Percentiles rank a stretch among this genome's conserved stretches.
Evolutionary conservation across 2,888 invertebrate genomes (phyloP).

Genomic region (Acronicta leporina): DNA sequence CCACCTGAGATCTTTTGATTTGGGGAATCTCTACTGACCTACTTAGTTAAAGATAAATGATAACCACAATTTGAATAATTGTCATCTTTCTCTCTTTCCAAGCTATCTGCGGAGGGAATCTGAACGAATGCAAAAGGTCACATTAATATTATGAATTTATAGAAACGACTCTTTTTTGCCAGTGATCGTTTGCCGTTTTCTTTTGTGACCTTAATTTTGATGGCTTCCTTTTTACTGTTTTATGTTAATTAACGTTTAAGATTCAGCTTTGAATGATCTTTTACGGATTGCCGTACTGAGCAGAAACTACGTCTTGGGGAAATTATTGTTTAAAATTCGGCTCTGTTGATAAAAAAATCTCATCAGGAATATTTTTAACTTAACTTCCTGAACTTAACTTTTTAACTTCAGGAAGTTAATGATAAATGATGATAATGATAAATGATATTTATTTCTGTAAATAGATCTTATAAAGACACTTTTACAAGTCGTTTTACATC

Average conservation of each 20-base stretch:
- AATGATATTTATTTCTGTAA: too few species aligned
- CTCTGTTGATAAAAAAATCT: too few species aligned
- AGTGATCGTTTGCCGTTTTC: constrained; percentile 17
- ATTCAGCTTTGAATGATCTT: constrained; percentile 15
- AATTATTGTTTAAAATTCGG: too few species aligned
- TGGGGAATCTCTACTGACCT: background rate
- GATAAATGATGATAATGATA: too few species aligned
- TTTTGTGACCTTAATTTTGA: constrained; percentile 27
- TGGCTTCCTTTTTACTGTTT: constrained; percentile 34
- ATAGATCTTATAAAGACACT: too few species aligned
- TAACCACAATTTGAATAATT: constrained; percentile 19
- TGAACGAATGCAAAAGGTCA: constrained; percentile 13
- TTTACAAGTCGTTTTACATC: too few species aligned
- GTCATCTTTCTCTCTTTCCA: constrained; percentile 4
- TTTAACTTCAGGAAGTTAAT: too few species aligned
- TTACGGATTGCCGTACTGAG: constrained; percentile 3
- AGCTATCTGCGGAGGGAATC: background rate
- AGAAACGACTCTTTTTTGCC: constrained; percentile 7
- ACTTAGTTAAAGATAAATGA: constrained; percentile 14
- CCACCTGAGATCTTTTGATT: constrained; percentile 12
- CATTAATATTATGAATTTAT: constrained; percentile 35
- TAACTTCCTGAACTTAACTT: too few species aligned
- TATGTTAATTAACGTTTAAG: constrained; percentile 32
- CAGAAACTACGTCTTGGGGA: constrained; percentile 26
- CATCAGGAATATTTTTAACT: too few species aligned